phyloP scores from a whole-genome alignment of 2,113 vertebrate genomes.

The Seriola quinqueradiata region DNA sequence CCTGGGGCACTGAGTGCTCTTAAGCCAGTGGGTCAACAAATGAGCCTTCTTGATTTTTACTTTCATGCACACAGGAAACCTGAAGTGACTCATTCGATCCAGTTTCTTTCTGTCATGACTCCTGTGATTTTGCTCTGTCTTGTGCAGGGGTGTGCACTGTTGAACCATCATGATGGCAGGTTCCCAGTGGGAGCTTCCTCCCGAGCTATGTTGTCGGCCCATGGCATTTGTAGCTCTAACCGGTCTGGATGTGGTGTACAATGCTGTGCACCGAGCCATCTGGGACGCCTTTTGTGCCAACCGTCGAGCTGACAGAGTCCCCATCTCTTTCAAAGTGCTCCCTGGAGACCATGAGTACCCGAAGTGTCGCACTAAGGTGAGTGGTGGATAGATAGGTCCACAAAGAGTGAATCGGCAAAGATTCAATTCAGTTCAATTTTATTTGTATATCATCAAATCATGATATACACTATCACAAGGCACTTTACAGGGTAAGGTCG shows the following conservation, averaged over 20 bases:
- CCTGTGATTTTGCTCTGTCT: background rate
- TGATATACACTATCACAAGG: no score
- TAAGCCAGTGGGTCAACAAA: no score
- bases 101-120: no score
- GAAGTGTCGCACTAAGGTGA: slow-evolving; percentile 97
- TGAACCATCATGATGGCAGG: slow-evolving; percentile 71
- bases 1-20: no score
- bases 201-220: slow-evolving; percentile 97
- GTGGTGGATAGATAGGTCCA: background rate
- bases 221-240: slow-evolving; percentile 98
- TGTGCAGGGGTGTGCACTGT: slow-evolving; percentile 49
- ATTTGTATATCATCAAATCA: no score
- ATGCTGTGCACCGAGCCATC: slow-evolving; percentile 96
- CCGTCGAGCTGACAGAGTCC: slow-evolving; percentile 94
- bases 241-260: slow-evolving; percentile 95
- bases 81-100: background rate
- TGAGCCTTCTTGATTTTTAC: background rate
- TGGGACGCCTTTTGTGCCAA: slow-evolving; percentile 99
- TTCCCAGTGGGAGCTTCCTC: slow-evolving; percentile 95
- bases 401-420: no score
- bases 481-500: no score
- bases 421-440: no score
- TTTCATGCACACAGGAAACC: background rate
- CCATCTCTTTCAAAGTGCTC: slow-evolving; percentile 98
- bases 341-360: slow-evolving; percentile 98